Percentiles rank a stretch among this genome's conserved stretches.
Evolutionary conservation across 2,113 vertebrate genomes (phyloP).

Genomic region (Chiloscyllium plagiosum): DNA sequence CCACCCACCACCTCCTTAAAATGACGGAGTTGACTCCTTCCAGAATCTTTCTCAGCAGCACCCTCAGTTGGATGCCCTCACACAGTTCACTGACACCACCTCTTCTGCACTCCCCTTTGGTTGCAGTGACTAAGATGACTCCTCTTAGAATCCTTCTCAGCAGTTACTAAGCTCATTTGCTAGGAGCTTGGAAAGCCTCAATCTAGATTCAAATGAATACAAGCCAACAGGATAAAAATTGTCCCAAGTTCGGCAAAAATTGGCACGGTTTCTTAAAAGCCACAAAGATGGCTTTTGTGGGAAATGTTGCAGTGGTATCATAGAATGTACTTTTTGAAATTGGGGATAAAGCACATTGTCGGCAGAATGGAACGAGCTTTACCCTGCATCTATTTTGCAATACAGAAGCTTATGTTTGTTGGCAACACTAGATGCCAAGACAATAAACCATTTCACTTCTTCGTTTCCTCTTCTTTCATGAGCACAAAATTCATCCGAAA

Average conservation of each 20-base stretch:
- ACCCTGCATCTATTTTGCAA: not conserved
- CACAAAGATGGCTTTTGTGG: conserved; percentile 25
- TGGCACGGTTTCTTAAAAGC: conserved; percentile 19
- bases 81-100: too few species aligned
- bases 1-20: too few species aligned
- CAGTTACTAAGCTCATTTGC: not conserved
- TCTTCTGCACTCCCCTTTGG: too few species aligned
- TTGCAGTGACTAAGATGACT: too few species aligned
- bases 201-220: not conserved
- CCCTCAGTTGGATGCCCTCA: too few species aligned
- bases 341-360: conserved; percentile 1
- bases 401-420: not conserved
- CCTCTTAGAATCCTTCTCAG: too few species aligned
- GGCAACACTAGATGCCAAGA: not conserved
- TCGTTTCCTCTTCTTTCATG: not conserved
- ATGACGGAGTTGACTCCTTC: too few species aligned
- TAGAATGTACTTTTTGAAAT: conserved; percentile 10
- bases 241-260: not conserved
- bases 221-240: conserved; percentile 15
- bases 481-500: not conserved
- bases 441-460: not conserved
- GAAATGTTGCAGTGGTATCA: not conserved
- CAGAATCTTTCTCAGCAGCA: too few species aligned
- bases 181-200: not conserved
- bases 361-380: not conserved